Percentiles rank a stretch among this genome's conserved stretches.
Evolutionary conservation across 2,888 invertebrate genomes (phyloP).

Genomic region (Oligia strigilis): DNA sequence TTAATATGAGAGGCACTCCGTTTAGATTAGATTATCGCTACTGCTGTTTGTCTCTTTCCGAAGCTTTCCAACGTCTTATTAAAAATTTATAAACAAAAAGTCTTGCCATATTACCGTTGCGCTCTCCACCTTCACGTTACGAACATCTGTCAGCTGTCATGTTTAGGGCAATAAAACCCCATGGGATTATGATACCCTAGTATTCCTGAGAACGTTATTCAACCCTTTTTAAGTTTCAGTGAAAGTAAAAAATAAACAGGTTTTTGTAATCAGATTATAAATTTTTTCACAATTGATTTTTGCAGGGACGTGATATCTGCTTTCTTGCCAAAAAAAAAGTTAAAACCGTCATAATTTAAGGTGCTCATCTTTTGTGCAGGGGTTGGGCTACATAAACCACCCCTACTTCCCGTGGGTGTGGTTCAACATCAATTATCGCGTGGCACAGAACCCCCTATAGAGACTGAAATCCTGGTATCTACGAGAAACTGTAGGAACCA

Average conservation of each 20-base stretch:
- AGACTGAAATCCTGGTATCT: slow-evolving; percentile 40
- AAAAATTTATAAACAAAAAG: slow-evolving; percentile 28
- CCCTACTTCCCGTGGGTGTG: slow-evolving; percentile 18
- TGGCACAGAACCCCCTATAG: slow-evolving; percentile 10
- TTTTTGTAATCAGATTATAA: not conserved
- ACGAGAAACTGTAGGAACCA: slow-evolving; percentile 35
- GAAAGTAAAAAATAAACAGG: not conserved
- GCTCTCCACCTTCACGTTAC: not conserved
- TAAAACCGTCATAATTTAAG: not conserved
- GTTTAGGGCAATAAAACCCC: slow-evolving; percentile 23
- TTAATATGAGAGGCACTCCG: not conserved
- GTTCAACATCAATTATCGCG: slow-evolving; percentile 15
- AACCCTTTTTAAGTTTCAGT: slow-evolving; percentile 34
- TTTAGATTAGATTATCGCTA: not conserved
- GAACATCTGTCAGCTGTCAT: slow-evolving; percentile 42
- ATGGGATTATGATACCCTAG: slow-evolving; percentile 37
- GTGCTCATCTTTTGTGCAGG: slow-evolving; percentile 14
- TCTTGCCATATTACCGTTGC: not conserved
- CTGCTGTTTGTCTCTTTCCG: not conserved
- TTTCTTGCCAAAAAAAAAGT: not conserved
- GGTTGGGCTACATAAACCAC: slow-evolving; percentile 12
- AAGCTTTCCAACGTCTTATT: not conserved
- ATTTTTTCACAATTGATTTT: not conserved
- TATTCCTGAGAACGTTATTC: slow-evolving; percentile 32
- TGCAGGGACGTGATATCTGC: not conserved